A percentile compares a stretch with the other conserved stretches of the same genome.
phyloP scores from a whole-genome alignment of 2,888 invertebrate genomes.

The Mimumesa dahlbomi region DNA sequence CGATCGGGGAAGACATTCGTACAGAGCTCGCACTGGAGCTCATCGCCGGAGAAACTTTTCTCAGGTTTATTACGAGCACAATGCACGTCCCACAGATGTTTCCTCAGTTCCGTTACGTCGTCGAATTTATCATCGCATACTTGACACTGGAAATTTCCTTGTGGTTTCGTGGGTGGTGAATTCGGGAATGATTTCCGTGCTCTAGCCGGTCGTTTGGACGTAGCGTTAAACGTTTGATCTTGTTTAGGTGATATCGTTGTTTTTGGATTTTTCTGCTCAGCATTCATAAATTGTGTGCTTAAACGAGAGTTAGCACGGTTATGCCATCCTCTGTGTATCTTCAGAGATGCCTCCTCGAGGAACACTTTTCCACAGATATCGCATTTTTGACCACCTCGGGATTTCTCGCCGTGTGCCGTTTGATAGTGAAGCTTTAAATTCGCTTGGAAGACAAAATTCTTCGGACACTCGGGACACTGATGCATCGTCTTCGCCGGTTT shows the following conservation, averaged over 20 bases:
- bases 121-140: constrained; percentile 83
- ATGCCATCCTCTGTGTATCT: constrained; percentile 84
- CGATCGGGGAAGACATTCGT: constrained; percentile 81
- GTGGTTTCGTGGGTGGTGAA: constrained; percentile 42
- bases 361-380: constrained; percentile 85
- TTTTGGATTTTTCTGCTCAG: constrained; percentile 1
- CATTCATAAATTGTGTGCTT: constrained; percentile 33
- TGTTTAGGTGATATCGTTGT: neutral
- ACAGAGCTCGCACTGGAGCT: constrained; percentile 80
- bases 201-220: constrained; percentile 66
- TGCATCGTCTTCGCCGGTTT: constrained; percentile 66
- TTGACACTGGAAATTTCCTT: constrained; percentile 81
- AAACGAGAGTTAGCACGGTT: constrained; percentile 81
- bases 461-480: constrained; percentile 62
- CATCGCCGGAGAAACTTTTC: constrained; percentile 66
- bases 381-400: constrained; percentile 81
- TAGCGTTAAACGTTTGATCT: neutral
- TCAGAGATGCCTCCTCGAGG: constrained; percentile 84
- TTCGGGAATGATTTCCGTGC: constrained; percentile 74
- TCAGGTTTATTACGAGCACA: constrained; percentile 80
- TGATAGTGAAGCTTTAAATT: constrained; percentile 70
- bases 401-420: constrained; percentile 60
- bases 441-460: constrained; percentile 59
- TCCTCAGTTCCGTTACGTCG: constrained; percentile 82
- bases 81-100: constrained; percentile 84